Evolutionary conservation across 2,888 invertebrate species (phyloP).

Genomic region (Hyppa rectilinea): DNA sequence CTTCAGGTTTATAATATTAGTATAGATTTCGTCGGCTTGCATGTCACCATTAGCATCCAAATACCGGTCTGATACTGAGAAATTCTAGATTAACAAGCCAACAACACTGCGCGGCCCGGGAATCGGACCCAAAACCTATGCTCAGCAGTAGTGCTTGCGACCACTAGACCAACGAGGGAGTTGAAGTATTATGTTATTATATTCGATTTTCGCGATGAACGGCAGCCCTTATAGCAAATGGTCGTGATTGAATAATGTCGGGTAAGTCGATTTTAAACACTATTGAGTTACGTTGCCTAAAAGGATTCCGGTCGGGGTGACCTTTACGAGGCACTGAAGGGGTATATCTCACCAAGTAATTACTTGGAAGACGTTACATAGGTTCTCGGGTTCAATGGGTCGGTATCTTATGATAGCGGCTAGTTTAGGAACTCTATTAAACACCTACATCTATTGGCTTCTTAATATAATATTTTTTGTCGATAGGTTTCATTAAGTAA

Average conservation of each 20-base stretch:
- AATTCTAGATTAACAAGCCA: too few species aligned
- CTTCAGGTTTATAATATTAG: too few species aligned
- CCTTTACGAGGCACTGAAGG: constrained; percentile 47
- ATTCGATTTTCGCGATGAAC: too few species aligned
- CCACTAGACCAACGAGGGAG: too few species aligned
- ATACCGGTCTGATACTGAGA: too few species aligned
- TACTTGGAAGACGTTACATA: constrained; percentile 50
- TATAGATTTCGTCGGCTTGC: neutral
- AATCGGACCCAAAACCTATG: too few species aligned
- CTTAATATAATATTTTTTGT: neutral
- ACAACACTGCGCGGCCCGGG: too few species aligned
- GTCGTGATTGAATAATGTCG: constrained; percentile 80
- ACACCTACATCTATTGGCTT: neutral
- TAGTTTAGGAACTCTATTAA: constrained; percentile 1
- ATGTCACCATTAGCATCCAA: too few species aligned
- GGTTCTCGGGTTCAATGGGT: constrained; percentile 27
- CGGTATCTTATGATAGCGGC: constrained; percentile 1
- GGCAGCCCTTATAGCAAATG: constrained; percentile 63
- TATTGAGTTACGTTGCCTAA: constrained; percentile 80
- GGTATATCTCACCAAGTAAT: constrained; percentile 54
- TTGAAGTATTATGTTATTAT: too few species aligned
- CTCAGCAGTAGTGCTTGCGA: too few species aligned
- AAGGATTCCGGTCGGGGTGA: constrained; percentile 71
- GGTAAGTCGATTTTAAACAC: constrained; percentile 81
- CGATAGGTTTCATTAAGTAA: neutral